Evolutionary conservation across 2,113 vertebrate species (phyloP), one percentile per base, ranked within the genome.

Genomic region (Lanius ludovicianus): DNA sequence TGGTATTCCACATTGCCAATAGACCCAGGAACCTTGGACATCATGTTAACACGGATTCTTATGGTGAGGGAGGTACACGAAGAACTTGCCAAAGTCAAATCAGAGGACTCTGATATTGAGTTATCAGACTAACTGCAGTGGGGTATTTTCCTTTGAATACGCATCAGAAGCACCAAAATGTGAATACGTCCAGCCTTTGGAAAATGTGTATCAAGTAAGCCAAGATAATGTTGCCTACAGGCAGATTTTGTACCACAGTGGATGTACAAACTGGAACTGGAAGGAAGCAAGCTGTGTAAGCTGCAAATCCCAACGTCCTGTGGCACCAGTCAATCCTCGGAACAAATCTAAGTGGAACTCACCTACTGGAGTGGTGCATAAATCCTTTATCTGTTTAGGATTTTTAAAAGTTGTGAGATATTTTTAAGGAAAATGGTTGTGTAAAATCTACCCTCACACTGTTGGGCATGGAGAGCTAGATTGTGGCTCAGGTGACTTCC

Each of bases 31-130:
- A 99, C 98, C 93, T 98, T 99, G 98, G 99, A 99, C 96, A 99
- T 98, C 98, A 99, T 99, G 99, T 98, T 99, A 91, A 99, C 98
- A 19, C 98, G 99, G 65, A 99, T 99, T 96, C 99, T 99, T 76
- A 98, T 99, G 76, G 98, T 99, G 96, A 97, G 99, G 95, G 99
- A 99, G 97, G 97, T 99, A 94, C 98, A 99, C 1, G 97, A 99
- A 96, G 98, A 98, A 96, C 98, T 98, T 96, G 98, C 98, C 97
- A 98, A 98, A 97, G 98, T 97, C 96, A 98, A 98, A 98, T 96
- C 98, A 83, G 98, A 98, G 97, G 98, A 98, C 97, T 98, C 98
- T 85, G 98, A 98, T 94, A 95, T 97, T 60, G 98, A 98, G 95
- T 96, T 98, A 68, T 98, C 98, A 97, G 98, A 98, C 97, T 98